Conservation (phyloP, 2,113 vertebrate genomes). For the Tyrannus savana region DNA sequence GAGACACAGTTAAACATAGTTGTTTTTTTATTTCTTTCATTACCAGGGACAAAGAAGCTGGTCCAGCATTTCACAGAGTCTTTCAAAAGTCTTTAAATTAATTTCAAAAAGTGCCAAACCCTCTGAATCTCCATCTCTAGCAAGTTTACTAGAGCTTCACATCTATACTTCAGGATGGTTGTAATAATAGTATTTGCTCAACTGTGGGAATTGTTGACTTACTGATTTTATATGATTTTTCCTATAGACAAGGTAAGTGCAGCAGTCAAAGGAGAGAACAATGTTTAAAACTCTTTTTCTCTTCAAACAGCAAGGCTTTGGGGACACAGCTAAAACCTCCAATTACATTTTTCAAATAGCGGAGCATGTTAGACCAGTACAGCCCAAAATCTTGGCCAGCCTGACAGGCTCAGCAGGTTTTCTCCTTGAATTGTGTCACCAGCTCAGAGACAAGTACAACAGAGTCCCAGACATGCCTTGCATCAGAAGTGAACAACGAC, state of each 20-base stretch:
- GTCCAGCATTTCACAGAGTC: neutral
- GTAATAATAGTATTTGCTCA: neutral
- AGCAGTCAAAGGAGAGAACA: neutral
- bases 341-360: slow-evolving; percentile 64
- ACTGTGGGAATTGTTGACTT: neutral
- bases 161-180: neutral
- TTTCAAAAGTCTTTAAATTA: neutral
- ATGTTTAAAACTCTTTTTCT: neutral
- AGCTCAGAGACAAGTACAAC: neutral
- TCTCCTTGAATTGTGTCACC: slow-evolving; percentile 25
- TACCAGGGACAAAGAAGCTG: neutral
- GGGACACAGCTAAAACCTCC: slow-evolving; percentile 4
- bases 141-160: neutral
- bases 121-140: neutral
- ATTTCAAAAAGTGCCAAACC: neutral
- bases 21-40: neutral
- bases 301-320: neutral
- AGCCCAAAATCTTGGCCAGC: slow-evolving; percentile 10
- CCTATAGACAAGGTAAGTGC: neutral
- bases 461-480: slow-evolving; percentile 4
- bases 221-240: neutral
- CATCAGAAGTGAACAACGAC: neutral
- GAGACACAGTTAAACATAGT: neutral
- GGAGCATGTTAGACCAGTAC: slow-evolving; percentile 49
- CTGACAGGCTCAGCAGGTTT: slow-evolving; percentile 60